Conservation (phyloP, 2,888 invertebrate genomes). For the Sinodicranocentrus sp. region DNA sequence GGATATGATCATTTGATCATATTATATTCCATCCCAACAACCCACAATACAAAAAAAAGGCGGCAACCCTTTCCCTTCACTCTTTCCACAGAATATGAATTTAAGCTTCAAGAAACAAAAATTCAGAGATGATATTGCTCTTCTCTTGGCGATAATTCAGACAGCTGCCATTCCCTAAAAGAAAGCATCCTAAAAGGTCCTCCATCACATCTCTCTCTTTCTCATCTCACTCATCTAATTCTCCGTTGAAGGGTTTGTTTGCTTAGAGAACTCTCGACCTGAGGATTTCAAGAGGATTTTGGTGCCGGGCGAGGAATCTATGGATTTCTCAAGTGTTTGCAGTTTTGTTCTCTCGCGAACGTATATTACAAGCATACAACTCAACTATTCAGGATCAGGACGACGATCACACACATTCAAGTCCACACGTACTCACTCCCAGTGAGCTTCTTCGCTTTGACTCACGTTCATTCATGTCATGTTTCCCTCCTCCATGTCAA, state of each 20-base stretch:
- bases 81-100: too few relatives aligned
- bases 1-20: too few relatives aligned
- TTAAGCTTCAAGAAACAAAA: too few relatives aligned
- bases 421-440: constrained; percentile 27
- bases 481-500: constrained; percentile 1
- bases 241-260: constrained; percentile 50
- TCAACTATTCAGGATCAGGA: constrained; percentile 28
- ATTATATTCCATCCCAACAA: too few relatives aligned
- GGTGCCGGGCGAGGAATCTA: constrained; percentile 14
- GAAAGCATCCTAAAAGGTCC: neutral
- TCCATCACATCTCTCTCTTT: constrained; percentile 27
- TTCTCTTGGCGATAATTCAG: constrained; percentile 45
- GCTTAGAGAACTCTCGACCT: constrained; percentile 51
- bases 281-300: constrained; percentile 59
- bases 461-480: constrained; percentile 18
- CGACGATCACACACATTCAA: constrained; percentile 22
- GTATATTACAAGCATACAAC: constrained; percentile 28
- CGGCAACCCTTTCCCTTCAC: too few relatives aligned
- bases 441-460: neutral
- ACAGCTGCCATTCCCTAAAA: constrained; percentile 50
- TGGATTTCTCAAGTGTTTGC: constrained; percentile 55
- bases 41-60: too few relatives aligned
- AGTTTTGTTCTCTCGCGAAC: constrained; percentile 41
- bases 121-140: constrained; percentile 17
- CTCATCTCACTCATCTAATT: constrained; percentile 25